Base-by-base conservation (phyloP, 1,140 invertebrate genomes). In the Drosophila carrolli region DNA sequence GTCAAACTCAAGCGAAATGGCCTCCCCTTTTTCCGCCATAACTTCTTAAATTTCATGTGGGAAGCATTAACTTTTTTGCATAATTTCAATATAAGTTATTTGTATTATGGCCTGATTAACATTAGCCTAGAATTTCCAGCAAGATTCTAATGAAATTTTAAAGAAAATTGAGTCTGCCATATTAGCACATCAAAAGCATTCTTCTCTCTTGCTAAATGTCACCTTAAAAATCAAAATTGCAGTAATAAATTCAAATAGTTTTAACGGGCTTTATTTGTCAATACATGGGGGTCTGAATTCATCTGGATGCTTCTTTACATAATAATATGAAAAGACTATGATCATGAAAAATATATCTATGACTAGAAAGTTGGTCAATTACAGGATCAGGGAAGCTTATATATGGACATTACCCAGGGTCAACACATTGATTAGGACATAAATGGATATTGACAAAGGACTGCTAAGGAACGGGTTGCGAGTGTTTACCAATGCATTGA, bases 31-130 rank as follows among this genome's bases (percentile, higher is more conserved):
- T 51, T 48, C 9, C 23, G 44, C 55, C 68, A 51, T 61, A 51
- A 37, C 29, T 13, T 29, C 50, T 48, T 35, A 27, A 65, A 65
- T 23, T 23, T 23, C 23, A 23, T 58, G 23, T 48, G 58, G 61
- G 41, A 68, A 61, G 59, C 60, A 71, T 72, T 83, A 71, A 79
- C 81, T 75, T 82, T 75, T 77, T 77, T 83, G 82, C 82, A 86
- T 88, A 82, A 86, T 88, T 76, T 82, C 75, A 88, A 88, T 88
- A 88, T 72, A 79, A 86, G 82, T 75, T 79, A 86, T 88, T 88
- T 86, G 67, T 83, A 86, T 88, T 88, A 86, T 83, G 71, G 83
- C 66, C 83, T 88, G 71, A 86, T 86, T 88, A 86, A 75, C 82
- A 88, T 88, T 77, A 71, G 44, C 66, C 53, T n/a, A 71, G 65